Evolutionary conservation across 2,888 invertebrate genomes (phyloP).

Genomic region (Tipula helvola): DNA sequence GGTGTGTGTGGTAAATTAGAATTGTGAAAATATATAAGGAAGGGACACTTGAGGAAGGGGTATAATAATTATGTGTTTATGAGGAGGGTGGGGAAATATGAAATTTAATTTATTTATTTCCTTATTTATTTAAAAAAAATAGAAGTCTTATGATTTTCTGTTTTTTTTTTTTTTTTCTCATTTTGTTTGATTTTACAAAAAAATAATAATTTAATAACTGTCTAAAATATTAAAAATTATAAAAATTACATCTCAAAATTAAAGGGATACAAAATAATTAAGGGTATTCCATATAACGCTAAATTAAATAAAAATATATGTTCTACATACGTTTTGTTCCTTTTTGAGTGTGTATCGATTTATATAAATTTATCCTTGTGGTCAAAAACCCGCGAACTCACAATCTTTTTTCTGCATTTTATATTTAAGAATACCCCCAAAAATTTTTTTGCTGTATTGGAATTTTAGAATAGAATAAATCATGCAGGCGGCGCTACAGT

Average conservation of each 20-base stretch:
- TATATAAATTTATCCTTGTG: neutral
- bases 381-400: neutral
- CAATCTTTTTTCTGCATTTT: neutral
- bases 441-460: neutral
- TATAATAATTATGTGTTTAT: neutral
- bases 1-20: neutral
- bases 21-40: neutral
- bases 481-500: neutral
- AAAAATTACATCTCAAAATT: neutral
- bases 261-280: neutral
- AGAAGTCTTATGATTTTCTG: constrained; percentile 7
- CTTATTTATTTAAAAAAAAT: neutral
- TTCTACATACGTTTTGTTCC: neutral
- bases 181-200: constrained; percentile 4
- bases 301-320: neutral
- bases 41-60: neutral
- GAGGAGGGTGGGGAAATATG: neutral
- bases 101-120: neutral
- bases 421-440: neutral
- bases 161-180: neutral
- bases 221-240: constrained; percentile 8
- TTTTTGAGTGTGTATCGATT: neutral
- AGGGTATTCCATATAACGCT: neutral
- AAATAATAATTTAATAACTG: constrained; percentile 9
- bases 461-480: neutral